Percentiles rank a stretch among this genome's conserved stretches.
Conservation (phyloP, 2,113 vertebrate species). For the Phocoena phocoena region DNA sequence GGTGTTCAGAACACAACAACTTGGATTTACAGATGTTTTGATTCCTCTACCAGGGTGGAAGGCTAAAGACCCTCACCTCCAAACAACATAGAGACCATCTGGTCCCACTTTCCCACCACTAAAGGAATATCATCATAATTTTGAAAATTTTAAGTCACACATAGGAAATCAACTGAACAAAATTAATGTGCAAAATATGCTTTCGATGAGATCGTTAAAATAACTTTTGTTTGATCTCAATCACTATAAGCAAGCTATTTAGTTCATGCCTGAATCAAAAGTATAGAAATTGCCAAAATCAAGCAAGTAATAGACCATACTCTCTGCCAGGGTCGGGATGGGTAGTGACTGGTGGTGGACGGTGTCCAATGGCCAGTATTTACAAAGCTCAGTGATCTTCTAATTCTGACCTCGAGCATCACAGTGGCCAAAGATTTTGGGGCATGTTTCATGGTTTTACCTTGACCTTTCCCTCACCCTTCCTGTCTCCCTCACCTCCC, state of each 20-base stretch:
- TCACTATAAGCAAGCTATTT: not conserved
- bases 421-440: not conserved
- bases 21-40: not conserved
- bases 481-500: not conserved
- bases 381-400: not conserved
- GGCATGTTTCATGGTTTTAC: not conserved
- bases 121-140: not conserved
- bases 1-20: not conserved
- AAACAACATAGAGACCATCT: not conserved
- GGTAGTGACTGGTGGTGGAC: not conserved
- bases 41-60: not conserved
- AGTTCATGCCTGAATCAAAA: not conserved
- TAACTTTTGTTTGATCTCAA: not conserved
- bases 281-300: not conserved
- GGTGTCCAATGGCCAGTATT: not conserved
- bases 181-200: not conserved
- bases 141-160: not conserved
- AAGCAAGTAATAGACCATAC: not conserved
- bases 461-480: not conserved
- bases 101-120: not conserved
- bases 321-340: too few relatives aligned
- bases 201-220: not conserved
- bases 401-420: not conserved
- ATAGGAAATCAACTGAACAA: not conserved
- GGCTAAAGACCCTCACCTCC: not conserved